A percentile compares a stretch with the other conserved stretches of the same genome.
phyloP scores from a whole-genome alignment of 2,113 vertebrate genomes.

The Myxocyprinus asiaticus region DNA sequence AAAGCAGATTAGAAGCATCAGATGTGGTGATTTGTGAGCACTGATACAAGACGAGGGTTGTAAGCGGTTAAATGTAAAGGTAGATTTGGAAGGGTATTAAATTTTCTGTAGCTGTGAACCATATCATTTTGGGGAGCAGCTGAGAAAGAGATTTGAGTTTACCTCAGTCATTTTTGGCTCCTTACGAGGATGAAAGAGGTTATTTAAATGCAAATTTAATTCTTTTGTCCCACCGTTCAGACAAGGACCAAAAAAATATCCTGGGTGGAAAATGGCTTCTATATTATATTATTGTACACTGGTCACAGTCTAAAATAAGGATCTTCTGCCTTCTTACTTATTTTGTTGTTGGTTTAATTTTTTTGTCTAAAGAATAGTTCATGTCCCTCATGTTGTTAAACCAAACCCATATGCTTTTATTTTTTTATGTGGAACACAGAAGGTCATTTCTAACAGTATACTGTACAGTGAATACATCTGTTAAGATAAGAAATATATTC shows the following conservation, averaged over 20 bases:
- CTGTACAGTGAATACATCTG: no score
- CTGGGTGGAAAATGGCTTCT: slow-evolving; percentile 24
- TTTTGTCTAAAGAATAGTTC: neutral
- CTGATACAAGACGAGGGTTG: slow-evolving; percentile 15
- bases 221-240: slow-evolving; percentile 33
- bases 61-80: slow-evolving; percentile 5
- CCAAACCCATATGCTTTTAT: no score
- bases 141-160: slow-evolving; percentile 38
- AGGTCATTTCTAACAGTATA: no score
- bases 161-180: slow-evolving; percentile 28
- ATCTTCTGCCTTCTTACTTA: neutral
- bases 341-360: slow-evolving; percentile 13
- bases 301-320: neutral
- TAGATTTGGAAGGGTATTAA: slow-evolving; percentile 28
- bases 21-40: slow-evolving; percentile 2
- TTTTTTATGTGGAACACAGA: no score
- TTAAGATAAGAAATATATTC: no score
- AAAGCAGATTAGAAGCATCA: slow-evolving; percentile 17
- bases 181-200: slow-evolving; percentile 42
- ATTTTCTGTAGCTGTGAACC: slow-evolving; percentile 4
- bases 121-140: slow-evolving; percentile 18
- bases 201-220: slow-evolving; percentile 42
- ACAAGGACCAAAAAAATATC: slow-evolving; percentile 19
- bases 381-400: no score
- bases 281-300: slow-evolving; percentile 18